Conservation (phyloP, 2,113 vertebrate species). For the Mellivora capensis region DNA sequence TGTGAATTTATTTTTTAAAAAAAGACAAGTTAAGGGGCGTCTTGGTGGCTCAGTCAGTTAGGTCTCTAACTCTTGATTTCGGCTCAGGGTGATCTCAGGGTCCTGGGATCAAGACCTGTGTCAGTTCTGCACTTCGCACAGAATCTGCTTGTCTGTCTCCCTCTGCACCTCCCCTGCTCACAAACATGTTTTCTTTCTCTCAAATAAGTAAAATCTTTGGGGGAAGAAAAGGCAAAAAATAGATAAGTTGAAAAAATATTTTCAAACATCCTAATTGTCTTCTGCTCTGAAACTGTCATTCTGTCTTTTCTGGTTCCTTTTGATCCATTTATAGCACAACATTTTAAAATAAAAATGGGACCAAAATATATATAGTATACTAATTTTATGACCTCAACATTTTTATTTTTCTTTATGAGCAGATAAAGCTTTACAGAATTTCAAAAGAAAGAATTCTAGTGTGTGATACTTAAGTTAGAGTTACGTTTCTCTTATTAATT, state of each 20-base stretch:
- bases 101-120: too few species aligned
- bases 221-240: background rate
- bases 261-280: background rate
- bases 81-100: too few species aligned
- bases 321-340: background rate
- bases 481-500: background rate
- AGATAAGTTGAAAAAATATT: background rate
- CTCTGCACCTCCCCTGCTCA: too few species aligned
- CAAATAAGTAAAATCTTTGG: too few species aligned
- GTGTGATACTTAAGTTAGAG: background rate
- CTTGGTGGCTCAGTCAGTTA: too few species aligned
- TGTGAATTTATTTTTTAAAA: background rate
- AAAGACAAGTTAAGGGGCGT: background rate
- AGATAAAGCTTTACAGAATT: background rate
- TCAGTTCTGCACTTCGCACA: too few species aligned
- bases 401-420: conserved; percentile 4
- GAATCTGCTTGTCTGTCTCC: too few species aligned
- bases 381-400: background rate
- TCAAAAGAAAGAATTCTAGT: background rate
- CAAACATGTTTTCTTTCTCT: too few species aligned
- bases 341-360: background rate
- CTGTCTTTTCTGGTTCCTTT: background rate
- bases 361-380: background rate
- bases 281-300: background rate
- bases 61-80: too few species aligned